Evolutionary conservation across 2,797 vertebrate species (phyloP), one percentile per base, ranked within the genome.

Genomic region (Notolepis coatsorum): DNA sequence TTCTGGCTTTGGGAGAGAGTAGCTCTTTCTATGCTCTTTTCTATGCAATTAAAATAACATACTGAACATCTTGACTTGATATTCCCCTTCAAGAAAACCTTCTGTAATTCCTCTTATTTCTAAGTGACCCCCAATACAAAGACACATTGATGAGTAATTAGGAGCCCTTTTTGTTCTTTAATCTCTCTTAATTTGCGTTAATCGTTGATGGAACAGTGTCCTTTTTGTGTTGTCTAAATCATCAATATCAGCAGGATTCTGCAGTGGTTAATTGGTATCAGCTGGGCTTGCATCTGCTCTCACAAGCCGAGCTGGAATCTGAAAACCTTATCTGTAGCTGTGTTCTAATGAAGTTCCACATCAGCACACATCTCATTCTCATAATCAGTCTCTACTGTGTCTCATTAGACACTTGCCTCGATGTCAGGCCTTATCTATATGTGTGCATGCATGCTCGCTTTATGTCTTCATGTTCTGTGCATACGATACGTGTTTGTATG

Each of bases 311-410:
- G 55, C 37, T 58, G 28, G n/a, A 61, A 71, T 77, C 28, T 30
- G 53, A 59, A 78, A 49, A 52, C 53, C 62, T 64, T 49, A 77
- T 80, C 66, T 70, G 2, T 24, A 73, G 65, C 51, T 63, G 56
- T 62, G 33, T 37, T 73, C 42, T 79, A 81, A 84, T 79, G 57
- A 66, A 77, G 77, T 71, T 61, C 42, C 57, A 67, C 61, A 59
- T 13, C 49, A 69, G 39, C 61, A 45, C 41, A 61, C 59, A 51
- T 4, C 65, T 18, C 56, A 73, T 58, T 65, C 41, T 61, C 31
- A 58, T 69, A 71, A 65, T 71, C 45, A 56, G 12, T 69, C 70
- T 70, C 45, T 55, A 69, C 37, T 65, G 30, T 48, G 60, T 35
- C 53, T 79, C 64, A 74, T 77, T 76, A 76, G 62, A 66, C 61